Base-by-base conservation (phyloP, 2,888 invertebrate genomes). In the Kryphioiulus occultus region DNA sequence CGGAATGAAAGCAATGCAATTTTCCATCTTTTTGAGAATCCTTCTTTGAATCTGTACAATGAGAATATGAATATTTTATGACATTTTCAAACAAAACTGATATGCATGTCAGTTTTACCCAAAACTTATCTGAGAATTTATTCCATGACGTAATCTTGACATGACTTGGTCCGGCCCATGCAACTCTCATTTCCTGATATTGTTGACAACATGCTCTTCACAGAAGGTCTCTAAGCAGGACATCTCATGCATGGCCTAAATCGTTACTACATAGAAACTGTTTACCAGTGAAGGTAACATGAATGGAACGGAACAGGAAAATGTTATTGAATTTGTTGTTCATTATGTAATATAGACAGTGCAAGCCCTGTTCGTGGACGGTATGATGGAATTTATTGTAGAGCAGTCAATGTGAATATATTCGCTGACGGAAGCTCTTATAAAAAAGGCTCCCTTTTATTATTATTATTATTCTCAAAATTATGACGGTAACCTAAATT, bases 221-320 rank as follows among this genome's bases (percentile, higher is more conserved):
- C 53, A 22, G 22, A 68, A 68, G 22, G 26, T 26, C 68, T 68
- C 22, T 26, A 59, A 59, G 19, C n/a, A 59, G 59, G 59, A 59
- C n/a, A 59, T 22, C 3, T n/a, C 59, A 59, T 59, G n/a, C 7
- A 59, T 59, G 53, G n/a, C 59, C 59, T 59, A n/a, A 7, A 59
- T n/a, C n/a, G 59, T 53, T 19, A 53, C 15, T 15, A 17, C 19
- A 53, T n/a, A 22, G 22, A 68, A 68, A 26, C 26, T 10, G 68
- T 68, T 22, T 68, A 10, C 26, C 3, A 68, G 68, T 68, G 68
- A 68, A 68, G 68, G 68, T 68, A 59, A 68, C 26, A 68, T 68
- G 68, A 68, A 68, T 68, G 68, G 26, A 68, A 68, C 68, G 68
- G 68, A 68, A 68, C 68, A 68, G 68, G 68, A 68, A 68, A 68